These are phyloP conservation scores for Chionis minor DNA, from an alignment of 2,113 vertebrate species.

Conservation along the genomic window DNA sequence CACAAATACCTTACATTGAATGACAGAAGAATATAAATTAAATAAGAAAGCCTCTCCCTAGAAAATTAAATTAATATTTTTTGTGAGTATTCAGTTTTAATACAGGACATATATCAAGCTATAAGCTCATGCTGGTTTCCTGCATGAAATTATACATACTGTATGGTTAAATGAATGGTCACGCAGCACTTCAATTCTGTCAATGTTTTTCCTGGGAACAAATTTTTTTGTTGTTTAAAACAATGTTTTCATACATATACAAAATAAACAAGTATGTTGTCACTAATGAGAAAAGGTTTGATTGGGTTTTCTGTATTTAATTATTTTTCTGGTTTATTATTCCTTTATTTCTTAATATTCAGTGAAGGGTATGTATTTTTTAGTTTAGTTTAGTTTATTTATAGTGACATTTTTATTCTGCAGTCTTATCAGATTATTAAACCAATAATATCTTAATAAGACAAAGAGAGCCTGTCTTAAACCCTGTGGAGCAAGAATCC, in stretches of 20 bases:
- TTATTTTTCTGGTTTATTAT: not conserved
- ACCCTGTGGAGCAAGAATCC: not conserved
- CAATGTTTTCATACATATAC: not conserved
- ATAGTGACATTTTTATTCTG: not conserved
- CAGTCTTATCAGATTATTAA: not conserved
- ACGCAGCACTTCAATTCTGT: not conserved
- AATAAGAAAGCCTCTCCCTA: not conserved
- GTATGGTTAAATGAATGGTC: not conserved
- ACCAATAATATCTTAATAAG: not conserved
- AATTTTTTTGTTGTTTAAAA: not conserved
- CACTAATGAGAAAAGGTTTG: not conserved
- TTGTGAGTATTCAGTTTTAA: constrained; percentile 1
- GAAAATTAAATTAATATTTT: not conserved
- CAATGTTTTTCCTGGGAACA: not conserved
- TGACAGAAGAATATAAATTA: not conserved
- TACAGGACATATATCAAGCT: not conserved
- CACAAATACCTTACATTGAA: not conserved
- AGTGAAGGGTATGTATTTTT: not conserved
- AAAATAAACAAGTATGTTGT: not conserved
- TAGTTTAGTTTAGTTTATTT: not conserved
- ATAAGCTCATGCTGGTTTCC: not conserved
- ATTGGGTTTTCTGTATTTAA: not conserved
- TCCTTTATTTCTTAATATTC: not conserved
- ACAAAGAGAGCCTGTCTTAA: not conserved
- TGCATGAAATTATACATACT: not conserved